Conservation (phyloP, 2,113 vertebrate genomes). For the Lophochroa leadbeateri region DNA sequence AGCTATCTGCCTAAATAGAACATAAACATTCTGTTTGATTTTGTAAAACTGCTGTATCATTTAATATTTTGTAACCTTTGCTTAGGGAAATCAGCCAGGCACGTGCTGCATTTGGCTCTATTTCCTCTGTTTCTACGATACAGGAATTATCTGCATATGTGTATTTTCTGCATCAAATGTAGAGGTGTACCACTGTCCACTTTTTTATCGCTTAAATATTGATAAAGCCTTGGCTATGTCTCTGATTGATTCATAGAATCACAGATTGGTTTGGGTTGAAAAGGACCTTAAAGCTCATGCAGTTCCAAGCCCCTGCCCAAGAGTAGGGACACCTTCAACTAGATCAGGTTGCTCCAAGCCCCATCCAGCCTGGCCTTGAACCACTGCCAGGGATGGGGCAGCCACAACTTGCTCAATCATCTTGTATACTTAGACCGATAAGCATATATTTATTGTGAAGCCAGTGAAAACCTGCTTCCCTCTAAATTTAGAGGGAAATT, state of each 20-base stretch:
- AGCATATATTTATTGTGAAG: neutral
- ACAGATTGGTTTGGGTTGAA: neutral
- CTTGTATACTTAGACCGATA: neutral
- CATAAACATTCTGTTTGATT: neutral
- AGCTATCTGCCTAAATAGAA: neutral
- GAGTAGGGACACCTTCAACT: neutral
- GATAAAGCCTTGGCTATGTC: neutral
- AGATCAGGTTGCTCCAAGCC: neutral
- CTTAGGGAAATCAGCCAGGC: neutral
- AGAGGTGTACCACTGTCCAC: neutral
- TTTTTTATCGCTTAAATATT: neutral
- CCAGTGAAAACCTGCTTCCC: neutral
- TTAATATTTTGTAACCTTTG: neutral
- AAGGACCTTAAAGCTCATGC: neutral
- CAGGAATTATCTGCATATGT: neutral
- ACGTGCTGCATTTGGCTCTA: neutral
- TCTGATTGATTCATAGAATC: neutral
- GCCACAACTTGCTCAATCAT: neutral
- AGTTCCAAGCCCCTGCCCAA: neutral
- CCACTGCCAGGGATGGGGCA: neutral
- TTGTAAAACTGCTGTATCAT: neutral
- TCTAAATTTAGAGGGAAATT: neutral
- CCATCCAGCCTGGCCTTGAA: neutral
- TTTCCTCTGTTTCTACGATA: neutral
- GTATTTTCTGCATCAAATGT: neutral